phyloP scores from a whole-genome alignment of 2,888 invertebrate genomes.

The Drosophila meridionalis region DNA sequence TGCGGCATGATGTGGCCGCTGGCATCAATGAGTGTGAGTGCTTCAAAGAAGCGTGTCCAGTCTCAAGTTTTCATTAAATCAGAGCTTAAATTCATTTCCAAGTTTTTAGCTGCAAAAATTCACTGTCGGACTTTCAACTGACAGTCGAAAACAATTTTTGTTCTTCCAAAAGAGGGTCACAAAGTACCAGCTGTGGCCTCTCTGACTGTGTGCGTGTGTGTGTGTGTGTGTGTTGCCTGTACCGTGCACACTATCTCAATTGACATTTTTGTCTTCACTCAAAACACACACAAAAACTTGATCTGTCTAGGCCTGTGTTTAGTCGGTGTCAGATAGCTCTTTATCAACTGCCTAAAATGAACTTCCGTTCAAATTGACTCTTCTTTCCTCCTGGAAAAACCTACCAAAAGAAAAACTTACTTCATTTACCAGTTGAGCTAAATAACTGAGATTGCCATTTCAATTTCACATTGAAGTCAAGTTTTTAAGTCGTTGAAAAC shows the following conservation, averaged over 20 bases:
- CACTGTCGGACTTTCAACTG: background rate
- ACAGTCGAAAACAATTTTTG: background rate
- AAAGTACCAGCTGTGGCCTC: background rate
- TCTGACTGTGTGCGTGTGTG: background rate
- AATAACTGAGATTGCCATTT: background rate
- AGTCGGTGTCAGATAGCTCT: background rate
- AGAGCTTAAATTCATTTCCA: background rate
- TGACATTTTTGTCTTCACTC: conserved; percentile 21
- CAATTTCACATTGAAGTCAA: background rate
- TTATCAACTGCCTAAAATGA: conserved; percentile 20
- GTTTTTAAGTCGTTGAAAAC: background rate
- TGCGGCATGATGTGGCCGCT: background rate
- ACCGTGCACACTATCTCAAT: conserved; percentile 13
- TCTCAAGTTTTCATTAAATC: background rate
- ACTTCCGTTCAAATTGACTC: conserved; percentile 14
- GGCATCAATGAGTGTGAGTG: background rate
- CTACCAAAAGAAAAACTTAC: background rate
- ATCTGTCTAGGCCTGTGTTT: conserved; percentile 1
- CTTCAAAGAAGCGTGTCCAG: background rate
- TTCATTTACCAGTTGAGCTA: background rate
- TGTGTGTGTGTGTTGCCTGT: background rate
- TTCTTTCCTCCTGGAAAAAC: background rate
- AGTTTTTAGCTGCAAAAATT: background rate
- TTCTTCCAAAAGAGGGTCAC: background rate
- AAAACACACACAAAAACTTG: background rate